Conservation (phyloP, 2,888 invertebrate species). For the Carpatolechia fugitivella region DNA sequence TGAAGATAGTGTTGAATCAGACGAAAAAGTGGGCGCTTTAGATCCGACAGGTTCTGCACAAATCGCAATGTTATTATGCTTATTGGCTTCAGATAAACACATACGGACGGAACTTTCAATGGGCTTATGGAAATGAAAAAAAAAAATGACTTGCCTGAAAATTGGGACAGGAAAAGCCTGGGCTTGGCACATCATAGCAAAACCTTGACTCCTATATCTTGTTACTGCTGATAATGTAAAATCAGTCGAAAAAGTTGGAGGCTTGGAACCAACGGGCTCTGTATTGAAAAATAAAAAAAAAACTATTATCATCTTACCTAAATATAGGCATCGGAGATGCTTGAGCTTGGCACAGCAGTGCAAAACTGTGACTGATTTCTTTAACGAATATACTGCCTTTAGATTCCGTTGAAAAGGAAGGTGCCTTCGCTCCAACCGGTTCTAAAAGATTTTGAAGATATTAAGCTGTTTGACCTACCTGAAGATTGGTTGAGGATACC, state of each 20-base stretch:
- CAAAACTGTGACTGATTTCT: conserved; percentile 77
- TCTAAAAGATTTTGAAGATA: conserved; percentile 57
- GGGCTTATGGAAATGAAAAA: too few species aligned
- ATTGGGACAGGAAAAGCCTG: conserved; percentile 84
- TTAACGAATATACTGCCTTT: conserved; percentile 82
- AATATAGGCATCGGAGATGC: conserved; percentile 82
- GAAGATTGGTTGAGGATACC: conserved; percentile 82
- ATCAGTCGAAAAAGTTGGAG: conserved; percentile 80
- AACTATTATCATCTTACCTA: conserved; percentile 73
- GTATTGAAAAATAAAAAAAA: conserved; percentile 11
- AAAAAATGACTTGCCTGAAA: conserved; percentile 87
- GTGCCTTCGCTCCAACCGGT: conserved; percentile 81
- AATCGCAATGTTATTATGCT: conserved; percentile 10
- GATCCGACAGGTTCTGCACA: conserved; percentile 83
- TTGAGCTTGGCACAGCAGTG: conserved; percentile 81
- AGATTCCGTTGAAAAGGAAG: conserved; percentile 81
- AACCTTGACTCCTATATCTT: conserved; percentile 75
- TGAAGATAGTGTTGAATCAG: conserved; percentile 82
- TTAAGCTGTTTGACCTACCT: conserved; percentile 70
- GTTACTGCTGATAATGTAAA: conserved; percentile 81
- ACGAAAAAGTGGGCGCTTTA: conserved; percentile 83
- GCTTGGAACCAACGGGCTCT: conserved; percentile 71
- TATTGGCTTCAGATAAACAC: too few species aligned
- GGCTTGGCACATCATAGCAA: conserved; percentile 84
- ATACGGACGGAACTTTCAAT: too few species aligned